Base-by-base conservation (phyloP, 1,140 invertebrate species). In the Zaprionus africanus region DNA sequence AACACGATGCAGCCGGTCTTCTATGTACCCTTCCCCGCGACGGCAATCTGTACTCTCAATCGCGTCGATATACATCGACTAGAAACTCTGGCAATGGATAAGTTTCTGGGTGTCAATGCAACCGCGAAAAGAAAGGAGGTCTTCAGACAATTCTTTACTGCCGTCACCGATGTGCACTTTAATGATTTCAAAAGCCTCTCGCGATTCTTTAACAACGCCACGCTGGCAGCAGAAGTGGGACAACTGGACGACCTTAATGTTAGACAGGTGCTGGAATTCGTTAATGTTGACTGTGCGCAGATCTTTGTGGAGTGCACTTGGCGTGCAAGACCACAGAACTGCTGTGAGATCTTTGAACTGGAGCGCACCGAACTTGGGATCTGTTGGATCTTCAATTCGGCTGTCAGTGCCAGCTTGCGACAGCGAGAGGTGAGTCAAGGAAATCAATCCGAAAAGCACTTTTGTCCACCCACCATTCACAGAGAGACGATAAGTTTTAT, bases 341-440 rank as follows among this genome's bases (percentile, higher is more conserved):
- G 91, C 22, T 92, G 91, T 31, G 80, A 92, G 0, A 41, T 82
- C 5, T 92, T 92, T 13, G 76, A 86, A 11, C 15, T 91, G 12
- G 67, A 92, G 49, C 83, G 77, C 38, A 92, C 91, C 1, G 91
- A 92, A 22, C n/a, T 80, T 31, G 91, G 91, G 1, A 62, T 79
- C 24, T 92, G 91, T 46, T 84, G 80, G 43, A 58, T 84, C 0
- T 92, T 92, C 36, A 92, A 92, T 65, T 79, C 91, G 24, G 49
- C 22, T 2, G 60, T 92, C 3, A 84, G 76, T 56, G 12, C 19
- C 6, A 56, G 53, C 12, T 72, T 71, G 24, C 43, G 53, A 3
- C 17, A 63, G 6, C 65, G 58, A 7, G 41, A 36, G 56, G 90
- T 90, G 22, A 61, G 78, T 75, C 11, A 1, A 3, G 0, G 7